These are phyloP conservation scores for Gadus chalcogrammus DNA, from an alignment of 2,113 vertebrate genomes.

Conservation along the genomic window DNA sequence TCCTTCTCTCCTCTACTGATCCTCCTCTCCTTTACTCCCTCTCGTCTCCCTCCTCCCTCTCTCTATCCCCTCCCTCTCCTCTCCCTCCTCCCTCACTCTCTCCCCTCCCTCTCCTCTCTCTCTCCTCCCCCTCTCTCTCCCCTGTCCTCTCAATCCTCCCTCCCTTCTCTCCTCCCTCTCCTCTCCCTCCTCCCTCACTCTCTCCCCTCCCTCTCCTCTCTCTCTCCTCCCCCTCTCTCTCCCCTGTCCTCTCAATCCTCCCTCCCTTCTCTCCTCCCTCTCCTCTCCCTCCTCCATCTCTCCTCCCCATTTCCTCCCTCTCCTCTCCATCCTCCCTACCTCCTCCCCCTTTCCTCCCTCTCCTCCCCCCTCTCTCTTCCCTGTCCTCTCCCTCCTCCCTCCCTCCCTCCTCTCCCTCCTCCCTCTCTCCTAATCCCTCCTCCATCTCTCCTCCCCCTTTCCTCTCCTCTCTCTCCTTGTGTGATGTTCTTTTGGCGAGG, in stretches of 20 bases:
- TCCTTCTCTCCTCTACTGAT: conserved; percentile 2
- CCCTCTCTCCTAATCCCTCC: neutral
- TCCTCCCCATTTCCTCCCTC: neutral
- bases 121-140: too few species aligned
- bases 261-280: too few species aligned
- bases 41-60: neutral
- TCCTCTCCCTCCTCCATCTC: too few species aligned
- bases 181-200: neutral
- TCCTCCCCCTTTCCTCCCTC: neutral
- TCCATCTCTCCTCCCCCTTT: too few species aligned
- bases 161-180: neutral
- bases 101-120: too few species aligned
- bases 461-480: too few species aligned
- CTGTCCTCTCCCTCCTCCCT: too few species aligned
- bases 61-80: neutral
- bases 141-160: too few species aligned
- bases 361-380: too few species aligned
- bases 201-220: neutral
- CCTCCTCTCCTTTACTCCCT: conserved; percentile 2
- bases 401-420: neutral
- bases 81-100: neutral
- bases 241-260: too few species aligned
- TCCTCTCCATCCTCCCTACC: too few species aligned
- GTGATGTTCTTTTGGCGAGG: too few species aligned
- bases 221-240: neutral